These are phyloP conservation scores for Acestrorhynchus altus DNA, from an alignment of 2,797 vertebrate species.

Conservation along the genomic window DNA sequence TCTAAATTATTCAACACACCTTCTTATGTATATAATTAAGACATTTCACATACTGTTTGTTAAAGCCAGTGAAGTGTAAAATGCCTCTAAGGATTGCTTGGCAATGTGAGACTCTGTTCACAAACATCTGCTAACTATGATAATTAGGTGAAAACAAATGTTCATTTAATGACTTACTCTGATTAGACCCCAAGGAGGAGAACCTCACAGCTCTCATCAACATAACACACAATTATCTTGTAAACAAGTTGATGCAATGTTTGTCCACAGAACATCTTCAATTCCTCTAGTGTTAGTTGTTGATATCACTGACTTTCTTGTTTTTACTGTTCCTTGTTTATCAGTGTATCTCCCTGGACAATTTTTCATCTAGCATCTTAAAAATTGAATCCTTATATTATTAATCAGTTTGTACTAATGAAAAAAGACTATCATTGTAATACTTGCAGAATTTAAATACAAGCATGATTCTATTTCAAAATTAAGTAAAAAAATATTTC, in stretches of 20 bases:
- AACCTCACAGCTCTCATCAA: background rate
- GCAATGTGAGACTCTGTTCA: slow-evolving; percentile 11
- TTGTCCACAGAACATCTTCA: background rate
- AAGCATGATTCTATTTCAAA: no score
- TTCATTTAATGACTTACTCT: slow-evolving; percentile 45
- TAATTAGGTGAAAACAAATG: slow-evolving; percentile 45
- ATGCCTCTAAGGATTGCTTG: slow-evolving; percentile 24
- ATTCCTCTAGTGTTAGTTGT: background rate
- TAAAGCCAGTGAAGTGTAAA: slow-evolving; percentile 20
- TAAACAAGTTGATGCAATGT: slow-evolving; percentile 45
- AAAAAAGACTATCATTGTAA: no score
- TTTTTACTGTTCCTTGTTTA: background rate
- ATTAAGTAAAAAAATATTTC: no score
- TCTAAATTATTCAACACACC: slow-evolving; percentile 59
- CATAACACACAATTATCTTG: slow-evolving; percentile 22
- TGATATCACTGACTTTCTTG: background rate
- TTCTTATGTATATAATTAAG: slow-evolving; percentile 2
- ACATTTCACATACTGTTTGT: slow-evolving; percentile 38
- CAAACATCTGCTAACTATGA: slow-evolving; percentile 8
- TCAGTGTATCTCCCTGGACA: no score
- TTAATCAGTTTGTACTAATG: no score
- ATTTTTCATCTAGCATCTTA: no score
- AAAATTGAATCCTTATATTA: no score
- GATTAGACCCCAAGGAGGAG: slow-evolving; percentile 40
- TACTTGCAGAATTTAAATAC: no score